Percentiles rank a stretch among this genome's conserved stretches.
These are phyloP conservation scores for Geodia barretti DNA, from an alignment of 37 sponge, comb jelly and placozoan species.

Conservation along the genomic window DNA sequence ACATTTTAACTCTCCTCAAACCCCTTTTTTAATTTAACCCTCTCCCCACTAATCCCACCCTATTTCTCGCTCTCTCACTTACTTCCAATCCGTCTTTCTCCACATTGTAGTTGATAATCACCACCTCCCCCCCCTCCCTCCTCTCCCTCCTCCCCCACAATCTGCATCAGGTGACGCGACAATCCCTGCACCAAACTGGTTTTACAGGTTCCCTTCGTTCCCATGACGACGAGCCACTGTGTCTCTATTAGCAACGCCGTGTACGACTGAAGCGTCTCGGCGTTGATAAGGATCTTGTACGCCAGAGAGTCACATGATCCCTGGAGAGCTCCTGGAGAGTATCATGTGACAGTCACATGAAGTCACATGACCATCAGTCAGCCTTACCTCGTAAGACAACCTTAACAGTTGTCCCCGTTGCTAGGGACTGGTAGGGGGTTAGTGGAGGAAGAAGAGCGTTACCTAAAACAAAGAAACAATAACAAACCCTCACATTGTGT, in stretches of 20 bases:
- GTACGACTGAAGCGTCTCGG: constrained; percentile 35
- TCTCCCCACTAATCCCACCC: no score
- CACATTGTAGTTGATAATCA: constrained; percentile 37
- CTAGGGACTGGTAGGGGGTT: constrained; percentile 61
- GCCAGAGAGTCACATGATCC: constrained; percentile 58
- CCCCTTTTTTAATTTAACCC: neutral
- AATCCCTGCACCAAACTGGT: constrained; percentile 65
- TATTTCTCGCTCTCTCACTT: constrained; percentile 34
- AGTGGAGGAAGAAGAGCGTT: constrained; percentile 48
- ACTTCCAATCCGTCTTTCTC: constrained; percentile 64
- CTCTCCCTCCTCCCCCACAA: constrained; percentile 21
- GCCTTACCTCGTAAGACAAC: constrained; percentile 46
- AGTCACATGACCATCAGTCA: no score
- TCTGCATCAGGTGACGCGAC: constrained; percentile 42
- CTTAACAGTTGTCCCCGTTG: constrained; percentile 2
- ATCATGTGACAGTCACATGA: neutral
- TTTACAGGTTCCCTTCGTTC: constrained; percentile 84
- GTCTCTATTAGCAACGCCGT: constrained; percentile 51
- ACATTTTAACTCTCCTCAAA: neutral
- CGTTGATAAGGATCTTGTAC: constrained; percentile 44
- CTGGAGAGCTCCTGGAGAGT: constrained; percentile 39
- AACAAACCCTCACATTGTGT: no score
- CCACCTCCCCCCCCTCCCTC: constrained; percentile 17
- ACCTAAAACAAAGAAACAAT: no score
- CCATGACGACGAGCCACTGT: constrained; percentile 85